Conservation (phyloP, 2,797 vertebrate genomes). For the Chaunax sp. region DNA sequence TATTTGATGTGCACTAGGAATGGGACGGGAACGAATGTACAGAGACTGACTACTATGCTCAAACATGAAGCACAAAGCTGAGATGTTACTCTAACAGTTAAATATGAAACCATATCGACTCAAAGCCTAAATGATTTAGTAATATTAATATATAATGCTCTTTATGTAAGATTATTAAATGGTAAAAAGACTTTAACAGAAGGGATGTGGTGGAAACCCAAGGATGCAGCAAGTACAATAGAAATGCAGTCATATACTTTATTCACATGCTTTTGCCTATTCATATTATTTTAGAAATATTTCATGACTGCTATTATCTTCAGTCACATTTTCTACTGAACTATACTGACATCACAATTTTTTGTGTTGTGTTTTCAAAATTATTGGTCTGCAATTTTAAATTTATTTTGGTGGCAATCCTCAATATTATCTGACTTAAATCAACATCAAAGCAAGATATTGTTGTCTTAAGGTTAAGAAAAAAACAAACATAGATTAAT, state of each 20-base stretch:
- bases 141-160: constrained; percentile 35
- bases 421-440: background rate
- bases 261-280: background rate
- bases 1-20: constrained; percentile 41
- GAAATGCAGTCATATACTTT: too few relatives aligned
- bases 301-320: background rate
- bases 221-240: constrained; percentile 4
- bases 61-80: constrained; percentile 25
- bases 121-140: constrained; percentile 32
- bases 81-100: constrained; percentile 24
- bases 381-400: background rate
- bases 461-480: too few relatives aligned
- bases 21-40: constrained; percentile 18
- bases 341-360: background rate
- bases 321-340: background rate
- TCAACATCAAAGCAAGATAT: too few relatives aligned
- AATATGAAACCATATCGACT: constrained; percentile 18
- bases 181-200: constrained; percentile 15
- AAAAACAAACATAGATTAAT: too few relatives aligned
- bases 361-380: background rate
- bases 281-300: constrained; percentile 1
- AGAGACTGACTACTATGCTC: constrained; percentile 13
- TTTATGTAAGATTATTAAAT: constrained; percentile 44
- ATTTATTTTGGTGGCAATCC: background rate
- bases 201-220: constrained; percentile 2